Conservation (phyloP, 2,888 invertebrate genomes). For the Entomobrya multifasciata region DNA sequence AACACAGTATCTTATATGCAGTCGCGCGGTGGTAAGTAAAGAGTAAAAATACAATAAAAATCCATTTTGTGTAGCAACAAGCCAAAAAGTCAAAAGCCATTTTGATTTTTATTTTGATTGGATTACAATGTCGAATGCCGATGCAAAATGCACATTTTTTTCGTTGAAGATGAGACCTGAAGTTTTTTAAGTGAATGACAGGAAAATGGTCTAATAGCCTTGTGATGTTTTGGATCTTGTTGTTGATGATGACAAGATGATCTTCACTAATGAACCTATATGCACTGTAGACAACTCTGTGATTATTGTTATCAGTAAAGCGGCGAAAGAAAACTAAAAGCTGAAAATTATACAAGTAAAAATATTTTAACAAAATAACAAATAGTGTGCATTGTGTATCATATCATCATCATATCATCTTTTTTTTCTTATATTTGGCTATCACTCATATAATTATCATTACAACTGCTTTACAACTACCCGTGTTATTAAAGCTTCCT, state of each 20-base stretch:
- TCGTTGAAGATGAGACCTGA: too few species aligned
- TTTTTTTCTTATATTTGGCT: conserved; percentile 30
- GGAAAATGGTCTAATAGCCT: conserved; percentile 35
- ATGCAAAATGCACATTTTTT: conserved; percentile 16
- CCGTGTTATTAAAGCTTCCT: conserved; percentile 25
- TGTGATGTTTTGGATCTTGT: not conserved
- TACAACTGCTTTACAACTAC: not conserved
- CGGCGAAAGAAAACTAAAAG: conserved; percentile 17
- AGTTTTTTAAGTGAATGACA: conserved; percentile 15
- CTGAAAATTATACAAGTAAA: conserved; percentile 11
- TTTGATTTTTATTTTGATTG: conserved; percentile 7
- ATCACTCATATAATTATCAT: conserved; percentile 40
- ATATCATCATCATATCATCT: not conserved
- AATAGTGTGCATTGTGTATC: not conserved
- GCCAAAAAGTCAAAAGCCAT: conserved; percentile 39
- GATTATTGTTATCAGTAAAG: not conserved
- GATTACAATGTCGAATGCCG: conserved; percentile 13
- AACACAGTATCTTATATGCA: not conserved
- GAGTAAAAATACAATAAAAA: conserved; percentile 40
- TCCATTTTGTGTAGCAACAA: not conserved
- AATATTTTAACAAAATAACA: conserved; percentile 21
- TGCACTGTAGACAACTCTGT: conserved; percentile 13
- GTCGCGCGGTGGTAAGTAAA: not conserved
- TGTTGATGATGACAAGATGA: conserved; percentile 25
- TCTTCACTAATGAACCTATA: conserved; percentile 45